These are phyloP conservation scores for Amphipyra tragopoginis DNA, from an alignment of 2,888 invertebrate species.

Conservation along the genomic window DNA sequence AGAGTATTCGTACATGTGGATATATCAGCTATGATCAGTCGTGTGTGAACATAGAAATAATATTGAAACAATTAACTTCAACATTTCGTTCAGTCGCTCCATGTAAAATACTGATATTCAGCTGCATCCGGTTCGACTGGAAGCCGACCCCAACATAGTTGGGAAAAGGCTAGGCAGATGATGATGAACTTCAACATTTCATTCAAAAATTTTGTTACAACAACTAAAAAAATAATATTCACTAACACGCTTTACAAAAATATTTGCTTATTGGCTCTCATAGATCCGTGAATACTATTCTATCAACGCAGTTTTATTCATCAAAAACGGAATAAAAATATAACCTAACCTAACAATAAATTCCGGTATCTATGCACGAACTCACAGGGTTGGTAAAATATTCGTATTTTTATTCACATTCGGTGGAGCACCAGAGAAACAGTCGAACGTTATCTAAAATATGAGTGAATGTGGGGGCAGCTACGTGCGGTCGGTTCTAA, in stretches of 20 bases:
- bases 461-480: conserved; percentile 79
- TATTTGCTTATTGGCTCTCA: conserved; percentile 31
- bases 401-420: conserved; percentile 83
- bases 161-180: too few species aligned
- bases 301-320: conserved; percentile 51
- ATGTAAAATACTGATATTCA: too few species aligned
- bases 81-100: too few species aligned
- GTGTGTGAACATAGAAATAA: not conserved
- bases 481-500: conserved; percentile 84
- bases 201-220: too few species aligned
- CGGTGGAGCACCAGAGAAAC: conserved; percentile 72
- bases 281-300: conserved; percentile 38
- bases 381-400: conserved; percentile 73
- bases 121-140: too few species aligned
- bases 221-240: not conserved
- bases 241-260: conserved; percentile 11
- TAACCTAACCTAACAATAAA: conserved; percentile 65
- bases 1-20: conserved; percentile 1
- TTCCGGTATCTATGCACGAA: conserved; percentile 69
- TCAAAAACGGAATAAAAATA: conserved; percentile 62
- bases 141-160: too few species aligned
- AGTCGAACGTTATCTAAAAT: conserved; percentile 86
- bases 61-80: not conserved
- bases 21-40: not conserved
- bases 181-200: too few species aligned